Evolutionary conservation across 2,797 vertebrate genomes (phyloP).

Genomic region (Naso thynnoides): DNA sequence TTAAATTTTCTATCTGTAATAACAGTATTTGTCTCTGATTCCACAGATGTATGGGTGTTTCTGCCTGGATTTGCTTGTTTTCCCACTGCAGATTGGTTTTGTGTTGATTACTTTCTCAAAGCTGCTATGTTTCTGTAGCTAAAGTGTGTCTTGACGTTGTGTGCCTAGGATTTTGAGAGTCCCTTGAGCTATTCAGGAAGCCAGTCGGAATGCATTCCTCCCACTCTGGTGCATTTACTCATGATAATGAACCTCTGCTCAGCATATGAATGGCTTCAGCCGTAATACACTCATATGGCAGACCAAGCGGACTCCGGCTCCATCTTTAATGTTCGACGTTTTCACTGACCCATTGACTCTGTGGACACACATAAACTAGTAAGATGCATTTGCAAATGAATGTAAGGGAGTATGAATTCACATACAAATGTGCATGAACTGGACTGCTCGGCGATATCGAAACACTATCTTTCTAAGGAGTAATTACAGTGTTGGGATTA

Average conservation of each 20-base stretch:
- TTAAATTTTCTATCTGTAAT: conserved; percentile 26
- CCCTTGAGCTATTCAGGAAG: conserved; percentile 59
- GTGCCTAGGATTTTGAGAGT: conserved; percentile 56
- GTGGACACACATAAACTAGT: conserved; percentile 27
- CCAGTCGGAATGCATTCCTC: conserved; percentile 61
- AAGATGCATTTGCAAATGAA: conserved; percentile 37
- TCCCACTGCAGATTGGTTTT: conserved; percentile 56
- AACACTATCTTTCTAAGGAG: conserved; percentile 25
- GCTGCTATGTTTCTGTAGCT: conserved; percentile 50
- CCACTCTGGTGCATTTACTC: conserved; percentile 67
- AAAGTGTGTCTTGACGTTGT: conserved; percentile 55
- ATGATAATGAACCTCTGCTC: conserved; percentile 76
- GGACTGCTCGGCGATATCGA: conserved; percentile 5
- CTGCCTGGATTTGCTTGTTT: conserved; percentile 43
- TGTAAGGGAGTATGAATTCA: conserved; percentile 21
- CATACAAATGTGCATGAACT: conserved; percentile 7
- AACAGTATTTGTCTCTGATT: conserved; percentile 49
- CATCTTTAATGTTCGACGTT: conserved; percentile 28
- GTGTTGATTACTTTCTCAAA: conserved; percentile 58
- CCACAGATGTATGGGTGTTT: conserved; percentile 31
- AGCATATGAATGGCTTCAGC: conserved; percentile 75
- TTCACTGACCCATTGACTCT: conserved; percentile 21
- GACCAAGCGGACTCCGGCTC: conserved; percentile 44
- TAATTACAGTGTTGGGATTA: conserved; percentile 51
- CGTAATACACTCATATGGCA: conserved; percentile 61